phyloP scores from a whole-genome alignment of 2,888 invertebrate species.

The Drosophila villosipedis region DNA sequence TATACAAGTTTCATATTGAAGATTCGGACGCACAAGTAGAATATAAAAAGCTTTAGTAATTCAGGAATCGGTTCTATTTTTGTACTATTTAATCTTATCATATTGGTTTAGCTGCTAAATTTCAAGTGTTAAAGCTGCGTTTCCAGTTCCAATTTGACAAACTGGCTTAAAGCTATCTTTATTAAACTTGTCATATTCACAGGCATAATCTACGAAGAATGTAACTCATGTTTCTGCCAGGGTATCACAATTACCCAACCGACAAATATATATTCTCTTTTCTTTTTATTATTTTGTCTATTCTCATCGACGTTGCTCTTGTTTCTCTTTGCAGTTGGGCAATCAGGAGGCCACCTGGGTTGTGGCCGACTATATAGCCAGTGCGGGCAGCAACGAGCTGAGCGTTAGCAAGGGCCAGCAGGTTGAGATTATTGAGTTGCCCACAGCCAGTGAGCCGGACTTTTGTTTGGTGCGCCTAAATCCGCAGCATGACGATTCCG shows the following conservation, averaged over 20 bases:
- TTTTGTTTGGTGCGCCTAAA: constrained; percentile 90
- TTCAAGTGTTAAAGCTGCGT: too few relatives aligned
- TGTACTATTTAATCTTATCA: background rate
- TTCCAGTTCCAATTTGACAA: background rate
- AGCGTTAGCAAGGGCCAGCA: constrained; percentile 96
- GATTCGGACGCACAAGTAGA: background rate
- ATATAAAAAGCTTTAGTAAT: background rate
- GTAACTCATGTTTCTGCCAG: background rate
- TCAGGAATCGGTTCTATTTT: background rate
- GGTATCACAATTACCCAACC: background rate
- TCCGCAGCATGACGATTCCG: constrained; percentile 86
- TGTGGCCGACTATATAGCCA: constrained; percentile 93
- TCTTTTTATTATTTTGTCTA: constrained; percentile 10
- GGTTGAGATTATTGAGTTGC: constrained; percentile 94
- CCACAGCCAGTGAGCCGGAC: constrained; percentile 89
- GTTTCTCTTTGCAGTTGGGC: constrained; percentile 87
- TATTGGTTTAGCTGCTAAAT: too few relatives aligned
- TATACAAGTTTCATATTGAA: background rate
- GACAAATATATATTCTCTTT: too few relatives aligned
- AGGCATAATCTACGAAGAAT: background rate
- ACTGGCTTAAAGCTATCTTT: background rate
- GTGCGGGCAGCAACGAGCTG: constrained; percentile 91
- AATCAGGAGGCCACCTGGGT: constrained; percentile 96
- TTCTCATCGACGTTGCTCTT: constrained; percentile 24
- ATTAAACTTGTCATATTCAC: background rate